These are phyloP conservation scores for Rhincodon typus DNA, from an alignment of 2,797 vertebrate species.

Conservation along the genomic window DNA sequence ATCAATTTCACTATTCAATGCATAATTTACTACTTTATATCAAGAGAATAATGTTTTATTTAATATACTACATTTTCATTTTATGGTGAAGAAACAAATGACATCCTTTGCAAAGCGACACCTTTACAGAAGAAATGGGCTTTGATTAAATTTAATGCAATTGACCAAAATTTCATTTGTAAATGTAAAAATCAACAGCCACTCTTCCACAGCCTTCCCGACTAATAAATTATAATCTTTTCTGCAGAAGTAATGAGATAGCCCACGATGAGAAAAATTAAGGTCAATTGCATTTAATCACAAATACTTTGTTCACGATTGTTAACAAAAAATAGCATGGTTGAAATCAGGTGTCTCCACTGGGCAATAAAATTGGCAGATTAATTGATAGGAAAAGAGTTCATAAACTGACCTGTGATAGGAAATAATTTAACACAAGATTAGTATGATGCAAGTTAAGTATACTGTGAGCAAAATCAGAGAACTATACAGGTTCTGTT, in stretches of 20 bases:
- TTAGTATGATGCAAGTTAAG: background rate
- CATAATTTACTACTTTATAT: background rate
- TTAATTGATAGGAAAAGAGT: background rate
- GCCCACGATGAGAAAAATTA: background rate
- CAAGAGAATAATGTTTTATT: background rate
- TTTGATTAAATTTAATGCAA: background rate
- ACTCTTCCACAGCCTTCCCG: background rate
- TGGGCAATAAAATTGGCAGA: background rate
- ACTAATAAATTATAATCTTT: slow-evolving; percentile 23
- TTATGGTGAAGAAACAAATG: background rate
- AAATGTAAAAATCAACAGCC: background rate
- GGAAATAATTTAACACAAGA: background rate
- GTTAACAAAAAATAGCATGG: background rate
- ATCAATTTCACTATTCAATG: background rate
- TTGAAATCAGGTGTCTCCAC: background rate
- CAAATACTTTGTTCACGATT: background rate
- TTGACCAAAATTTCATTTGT: background rate
- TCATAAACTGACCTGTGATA: background rate
- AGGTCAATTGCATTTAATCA: background rate
- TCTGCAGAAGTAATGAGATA: background rate
- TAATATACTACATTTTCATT: background rate
- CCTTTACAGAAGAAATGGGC: background rate
- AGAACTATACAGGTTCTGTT: background rate
- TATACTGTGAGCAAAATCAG: background rate
- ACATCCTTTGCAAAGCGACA: background rate